These are phyloP conservation scores for Aelia acuminata DNA, from an alignment of 2,888 invertebrate species.

Conservation along the genomic window DNA sequence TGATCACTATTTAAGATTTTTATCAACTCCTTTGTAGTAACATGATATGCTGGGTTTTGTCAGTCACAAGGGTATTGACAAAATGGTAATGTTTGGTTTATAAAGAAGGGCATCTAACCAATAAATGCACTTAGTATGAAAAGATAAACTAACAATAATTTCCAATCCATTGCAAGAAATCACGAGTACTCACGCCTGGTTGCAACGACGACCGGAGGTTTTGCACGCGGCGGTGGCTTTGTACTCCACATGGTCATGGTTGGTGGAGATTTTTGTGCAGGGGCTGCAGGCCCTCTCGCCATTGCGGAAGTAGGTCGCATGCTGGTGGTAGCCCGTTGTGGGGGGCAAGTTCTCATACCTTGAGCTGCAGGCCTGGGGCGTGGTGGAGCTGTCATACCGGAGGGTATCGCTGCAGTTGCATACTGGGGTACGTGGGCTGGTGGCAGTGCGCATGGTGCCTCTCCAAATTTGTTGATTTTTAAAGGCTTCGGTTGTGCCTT, in stretches of 20 bases:
- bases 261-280: neutral
- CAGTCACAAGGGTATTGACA: too few species aligned
- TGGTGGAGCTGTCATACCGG: neutral
- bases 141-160: neutral
- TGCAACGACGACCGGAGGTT: neutral
- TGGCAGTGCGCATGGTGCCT: conserved; percentile 1
- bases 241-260: too few species aligned
- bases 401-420: neutral
- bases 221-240: neutral
- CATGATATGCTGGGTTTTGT: neutral
- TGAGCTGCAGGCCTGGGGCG: neutral
- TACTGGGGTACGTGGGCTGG: too few species aligned
- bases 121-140: too few species aligned
- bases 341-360: too few species aligned
- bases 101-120: too few species aligned
- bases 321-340: neutral
- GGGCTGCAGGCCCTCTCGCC: too few species aligned
- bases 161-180: neutral
- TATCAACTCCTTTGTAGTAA: too few species aligned
- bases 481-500: neutral
- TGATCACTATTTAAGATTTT: too few species aligned
- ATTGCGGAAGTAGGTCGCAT: neutral
- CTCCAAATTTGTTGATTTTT: neutral
- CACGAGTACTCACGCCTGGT: neutral
- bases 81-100: too few species aligned